Conservation (phyloP, 1,140 invertebrate species). For the Calephelis virginiensis region DNA sequence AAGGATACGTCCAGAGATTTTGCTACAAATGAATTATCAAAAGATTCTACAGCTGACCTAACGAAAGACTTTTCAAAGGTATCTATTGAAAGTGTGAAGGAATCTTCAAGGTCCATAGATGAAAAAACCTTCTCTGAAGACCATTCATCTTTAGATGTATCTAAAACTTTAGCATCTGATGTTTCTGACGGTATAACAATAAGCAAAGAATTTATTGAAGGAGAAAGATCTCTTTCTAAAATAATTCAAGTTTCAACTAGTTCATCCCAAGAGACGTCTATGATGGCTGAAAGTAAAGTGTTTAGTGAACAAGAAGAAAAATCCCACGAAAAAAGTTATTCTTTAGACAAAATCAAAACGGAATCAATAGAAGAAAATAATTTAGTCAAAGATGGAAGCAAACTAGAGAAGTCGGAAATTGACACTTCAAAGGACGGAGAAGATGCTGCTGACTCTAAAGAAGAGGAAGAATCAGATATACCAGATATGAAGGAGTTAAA, state of each 20-base stretch:
- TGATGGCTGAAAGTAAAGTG: slow-evolving; percentile 66
- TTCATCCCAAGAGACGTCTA: slow-evolving; percentile 64
- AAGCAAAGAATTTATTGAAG: slow-evolving; percentile 64
- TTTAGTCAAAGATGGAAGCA: slow-evolving; percentile 18
- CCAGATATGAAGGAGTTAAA: slow-evolving; percentile 73
- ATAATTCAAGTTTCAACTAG: slow-evolving; percentile 54
- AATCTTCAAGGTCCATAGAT: slow-evolving; percentile 67
- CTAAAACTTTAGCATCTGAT: slow-evolving; percentile 70
- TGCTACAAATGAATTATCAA: slow-evolving; percentile 72
- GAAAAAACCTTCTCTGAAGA: slow-evolving; percentile 74
- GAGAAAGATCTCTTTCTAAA: slow-evolving; percentile 59
- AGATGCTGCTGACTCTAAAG: slow-evolving; percentile 28
- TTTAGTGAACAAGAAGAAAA: slow-evolving; percentile 64
- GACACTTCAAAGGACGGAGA: slow-evolving; percentile 19
- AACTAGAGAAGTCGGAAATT: not conserved
- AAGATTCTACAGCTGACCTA: slow-evolving; percentile 70
- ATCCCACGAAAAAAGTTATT: slow-evolving; percentile 47
- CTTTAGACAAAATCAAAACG: slow-evolving; percentile 42
- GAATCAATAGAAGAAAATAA: slow-evolving; percentile 30
- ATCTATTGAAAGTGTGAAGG: slow-evolving; percentile 69
- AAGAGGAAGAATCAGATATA: slow-evolving; percentile 46
- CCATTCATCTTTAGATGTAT: slow-evolving; percentile 67
- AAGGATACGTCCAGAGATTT: slow-evolving; percentile 74
- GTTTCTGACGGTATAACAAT: slow-evolving; percentile 61
- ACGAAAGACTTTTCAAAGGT: slow-evolving; percentile 70